Base-by-base conservation (phyloP, 2,888 invertebrate species). In the Platynereis dumerilii region DNA sequence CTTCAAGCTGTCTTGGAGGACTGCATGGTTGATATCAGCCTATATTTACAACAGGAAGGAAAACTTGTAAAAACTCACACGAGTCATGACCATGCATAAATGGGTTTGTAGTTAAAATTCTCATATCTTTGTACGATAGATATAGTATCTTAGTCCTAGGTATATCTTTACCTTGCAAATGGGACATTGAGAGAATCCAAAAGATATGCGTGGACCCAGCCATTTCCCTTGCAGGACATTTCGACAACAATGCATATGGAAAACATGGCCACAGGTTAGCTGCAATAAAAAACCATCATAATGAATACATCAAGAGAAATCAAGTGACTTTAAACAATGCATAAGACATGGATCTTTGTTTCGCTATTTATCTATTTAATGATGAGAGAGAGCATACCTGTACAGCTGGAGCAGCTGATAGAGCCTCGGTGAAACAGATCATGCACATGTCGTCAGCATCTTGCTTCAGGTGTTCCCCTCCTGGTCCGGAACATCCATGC, bases 391-490 rank as follows among this genome's bases (percentile, higher is more conserved):
- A 57, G 39, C 1, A 10, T 58, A 80, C 80, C 87, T 93, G 92
- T 79, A 97, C 89, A 1, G 96, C 93, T 12, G 98, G 98, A 0
- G 97, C 96, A 72, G 93, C 95, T 34, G 95, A 92, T 52, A 98
- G 86, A 0, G 97, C 95, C 83, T 98, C 98, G 0, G 96, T 95
- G 85, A 98, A 98, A 84, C 98, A 98, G 76, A 98, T 94, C 94
- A 98, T 97, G 85, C 98, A 98, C 94, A 98, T 96, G 82, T 98
- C 98, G 79, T 98, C 98, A 0, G 94, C 94, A 83, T 98, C 98
- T 84, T 98, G 98, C 20, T 93, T 91, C 59, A 97, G 87, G 12
- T 66, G 56, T 39, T 79, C 79, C 45, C 79, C 79, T 58, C 77
- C 76, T 17, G 70, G 58, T 39, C 77, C 78, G 55, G 77, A 76